Percentiles rank a stretch among this genome's conserved stretches.
Evolutionary conservation across 2,888 invertebrate genomes (phyloP).

Genomic region (Pinctada fucata): DNA sequence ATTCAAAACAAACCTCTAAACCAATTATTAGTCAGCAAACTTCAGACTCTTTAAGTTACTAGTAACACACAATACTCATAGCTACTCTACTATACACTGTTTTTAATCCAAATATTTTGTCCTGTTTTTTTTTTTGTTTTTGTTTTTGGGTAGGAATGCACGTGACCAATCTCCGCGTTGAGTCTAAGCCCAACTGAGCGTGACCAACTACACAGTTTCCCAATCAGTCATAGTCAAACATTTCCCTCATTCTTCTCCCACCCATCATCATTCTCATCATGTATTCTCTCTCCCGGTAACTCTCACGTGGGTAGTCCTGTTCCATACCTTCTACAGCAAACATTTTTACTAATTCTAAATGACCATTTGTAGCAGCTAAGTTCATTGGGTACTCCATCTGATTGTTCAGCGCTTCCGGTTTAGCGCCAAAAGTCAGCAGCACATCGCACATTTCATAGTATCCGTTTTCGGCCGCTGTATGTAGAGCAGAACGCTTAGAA

Average conservation of each 20-base stretch:
- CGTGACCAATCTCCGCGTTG: too few relatives aligned
- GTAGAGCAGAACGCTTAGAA: conserved; percentile 45
- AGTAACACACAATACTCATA: too few relatives aligned
- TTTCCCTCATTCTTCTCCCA: conserved; percentile 7
- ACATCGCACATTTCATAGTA: conserved; percentile 40
- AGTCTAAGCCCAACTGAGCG: too few relatives aligned
- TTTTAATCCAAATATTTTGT: too few relatives aligned
- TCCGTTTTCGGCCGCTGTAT: conserved; percentile 46
- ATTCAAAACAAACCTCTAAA: too few relatives aligned
- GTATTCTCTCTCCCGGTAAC: conserved; percentile 9
- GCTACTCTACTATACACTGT: too few relatives aligned
- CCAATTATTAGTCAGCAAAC: too few relatives aligned
- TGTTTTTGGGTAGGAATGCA: too few relatives aligned
- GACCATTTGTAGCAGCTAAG: conserved; percentile 44
- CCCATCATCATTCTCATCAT: conserved; percentile 7
- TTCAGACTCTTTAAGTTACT: too few relatives aligned
- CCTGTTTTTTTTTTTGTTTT: too few relatives aligned
- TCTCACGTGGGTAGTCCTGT: conserved; percentile 19
- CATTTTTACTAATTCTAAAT: conserved; percentile 41
- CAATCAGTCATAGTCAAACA: conserved; percentile 4
- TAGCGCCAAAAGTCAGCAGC: conserved; percentile 45
- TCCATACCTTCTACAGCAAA: conserved; percentile 46
- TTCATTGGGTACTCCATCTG: conserved; percentile 47
- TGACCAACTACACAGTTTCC: too few relatives aligned
- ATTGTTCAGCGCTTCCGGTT: conserved; percentile 37